Evolutionary conservation across 2,113 vertebrate genomes (phyloP).

Genomic region (Tylochromis polylepis): DNA sequence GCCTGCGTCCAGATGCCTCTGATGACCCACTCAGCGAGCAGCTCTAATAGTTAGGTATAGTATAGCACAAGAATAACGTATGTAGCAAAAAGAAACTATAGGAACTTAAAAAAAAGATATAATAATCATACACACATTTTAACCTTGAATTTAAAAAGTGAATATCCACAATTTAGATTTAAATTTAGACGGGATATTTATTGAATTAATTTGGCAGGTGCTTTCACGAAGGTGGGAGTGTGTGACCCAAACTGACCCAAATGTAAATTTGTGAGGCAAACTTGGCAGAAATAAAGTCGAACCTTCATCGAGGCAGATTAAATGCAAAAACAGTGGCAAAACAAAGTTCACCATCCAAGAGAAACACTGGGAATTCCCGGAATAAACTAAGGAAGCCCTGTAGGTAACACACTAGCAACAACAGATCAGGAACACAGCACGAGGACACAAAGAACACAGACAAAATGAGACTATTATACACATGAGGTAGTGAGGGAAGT

Average conservation of each 20-base stretch:
- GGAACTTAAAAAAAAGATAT: too few relatives aligned
- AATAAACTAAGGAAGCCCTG: background rate
- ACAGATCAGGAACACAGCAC: background rate
- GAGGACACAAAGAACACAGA: background rate
- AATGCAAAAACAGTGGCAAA: background rate
- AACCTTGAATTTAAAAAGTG: background rate
- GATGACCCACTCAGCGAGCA: background rate
- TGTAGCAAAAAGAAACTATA: too few relatives aligned
- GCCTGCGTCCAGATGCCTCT: background rate
- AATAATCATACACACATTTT: too few relatives aligned
- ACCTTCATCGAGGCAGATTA: background rate
- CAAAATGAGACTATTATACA: too few relatives aligned
- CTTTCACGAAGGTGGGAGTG: background rate
- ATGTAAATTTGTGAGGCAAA: background rate
- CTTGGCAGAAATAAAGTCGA: background rate
- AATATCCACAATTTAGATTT: background rate
- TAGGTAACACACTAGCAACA: background rate
- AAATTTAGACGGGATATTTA: background rate
- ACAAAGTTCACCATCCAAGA: background rate
- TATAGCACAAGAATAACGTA: too few relatives aligned
- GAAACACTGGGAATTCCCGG: background rate
- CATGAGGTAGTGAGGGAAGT: background rate
- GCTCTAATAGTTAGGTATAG: background rate
- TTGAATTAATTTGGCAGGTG: background rate
- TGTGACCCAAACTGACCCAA: background rate